Evolutionary conservation across 2,888 invertebrate genomes (phyloP), one percentile per base, ranked within the genome.

Genomic region (Noctua janthe): DNA sequence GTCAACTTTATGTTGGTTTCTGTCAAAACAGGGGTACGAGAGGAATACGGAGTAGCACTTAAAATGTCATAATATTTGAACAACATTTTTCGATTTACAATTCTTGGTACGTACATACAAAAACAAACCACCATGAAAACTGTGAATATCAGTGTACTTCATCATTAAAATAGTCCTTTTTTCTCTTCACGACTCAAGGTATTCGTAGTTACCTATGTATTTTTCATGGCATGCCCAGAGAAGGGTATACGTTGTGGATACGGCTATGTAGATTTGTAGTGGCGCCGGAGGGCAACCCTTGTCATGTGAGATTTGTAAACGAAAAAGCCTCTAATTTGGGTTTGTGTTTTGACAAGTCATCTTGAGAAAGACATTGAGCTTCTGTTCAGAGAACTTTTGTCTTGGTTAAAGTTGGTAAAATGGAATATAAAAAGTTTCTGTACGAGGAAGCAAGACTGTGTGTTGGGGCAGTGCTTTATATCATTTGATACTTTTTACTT

Each of bases 271-370:
- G 89, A 92, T 92, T 90, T 91, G 91, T 90, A 92, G 91, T 91
- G 91, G 91, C 91, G 93, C 93, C 90, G 88, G 91, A 91, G 92
- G 92, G 92, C 91, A 93, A 96, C 95, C 95, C 95, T 94, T 95
- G 94, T 96, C 95, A 95, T 92, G 92, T 91, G 92, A 94, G 95
- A 95, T 95, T 95, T 95, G 94, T 94, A 93, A 94, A 93, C 93
- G 94, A 94, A 95, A 94, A 94, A 93, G 91, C 94, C 92, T 94
- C 94, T 95, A 95, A 95, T 95, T 95, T 94, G 93, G 94, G 93
- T 93, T 92, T 92, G 91, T 94, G 92, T 95, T 94, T 94, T 94
- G 94, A 94, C 93, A 94, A 94, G 94, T 94, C 94, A 94, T 93
- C 93, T 93, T 88, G 89, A 92, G 92, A 89, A 92, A 90, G 86